These are phyloP conservation scores for Laticauda colubrina DNA, from an alignment of 2,113 vertebrate genomes.

Conservation along the genomic window DNA sequence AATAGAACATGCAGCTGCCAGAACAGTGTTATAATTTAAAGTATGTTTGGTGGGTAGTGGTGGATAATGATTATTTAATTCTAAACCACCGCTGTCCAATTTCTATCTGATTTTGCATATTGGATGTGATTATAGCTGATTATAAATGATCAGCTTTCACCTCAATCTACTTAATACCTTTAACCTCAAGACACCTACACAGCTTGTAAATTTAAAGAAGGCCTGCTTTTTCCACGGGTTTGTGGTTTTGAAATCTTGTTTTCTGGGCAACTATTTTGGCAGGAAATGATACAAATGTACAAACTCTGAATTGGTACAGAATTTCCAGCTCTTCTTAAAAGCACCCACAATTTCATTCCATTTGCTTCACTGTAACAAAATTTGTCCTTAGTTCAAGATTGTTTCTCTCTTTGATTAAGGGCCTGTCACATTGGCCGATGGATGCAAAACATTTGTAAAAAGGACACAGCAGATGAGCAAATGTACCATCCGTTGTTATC, in stretches of 20 bases:
- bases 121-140: slow-evolving; percentile 52
- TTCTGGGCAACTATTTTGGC: background rate
- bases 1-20: slow-evolving; percentile 5
- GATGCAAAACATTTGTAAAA: too few species aligned
- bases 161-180: slow-evolving; percentile 48
- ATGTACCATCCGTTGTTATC: too few species aligned
- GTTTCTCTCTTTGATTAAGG: background rate
- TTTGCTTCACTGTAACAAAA: background rate
- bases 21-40: slow-evolving; percentile 36
- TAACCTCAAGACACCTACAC: slow-evolving; percentile 2
- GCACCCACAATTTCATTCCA: background rate
- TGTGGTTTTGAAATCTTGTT: background rate
- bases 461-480: too few species aligned
- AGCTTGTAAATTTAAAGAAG: slow-evolving; percentile 27
- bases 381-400: background rate
- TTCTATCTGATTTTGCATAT: slow-evolving; percentile 47
- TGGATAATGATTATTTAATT: slow-evolving; percentile 22
- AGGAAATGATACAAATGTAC: background rate
- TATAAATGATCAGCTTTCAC: slow-evolving; percentile 47
- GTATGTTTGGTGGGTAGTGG: background rate
- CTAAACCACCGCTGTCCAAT: slow-evolving; percentile 34
- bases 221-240: background rate
- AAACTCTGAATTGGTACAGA: background rate
- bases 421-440: too few species aligned
- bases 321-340: background rate